A percentile compares a stretch with the other conserved stretches of the same genome.
Conservation (phyloP, 2,797 vertebrate species). For the Enteromius mattozi region DNA sequence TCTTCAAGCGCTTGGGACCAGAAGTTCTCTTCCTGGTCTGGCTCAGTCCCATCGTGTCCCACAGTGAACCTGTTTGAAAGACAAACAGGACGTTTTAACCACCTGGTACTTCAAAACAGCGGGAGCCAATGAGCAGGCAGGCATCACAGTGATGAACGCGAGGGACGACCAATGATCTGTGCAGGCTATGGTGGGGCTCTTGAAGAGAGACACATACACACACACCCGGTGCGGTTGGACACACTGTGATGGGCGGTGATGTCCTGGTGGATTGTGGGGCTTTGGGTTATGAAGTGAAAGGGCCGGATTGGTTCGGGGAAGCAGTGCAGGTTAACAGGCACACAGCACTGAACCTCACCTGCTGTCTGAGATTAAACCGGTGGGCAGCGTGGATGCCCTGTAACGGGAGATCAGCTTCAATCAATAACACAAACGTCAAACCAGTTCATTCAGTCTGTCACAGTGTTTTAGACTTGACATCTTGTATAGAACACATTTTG, state of each 20-base stretch:
- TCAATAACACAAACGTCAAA: slow-evolving; percentile 49
- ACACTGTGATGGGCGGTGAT: slow-evolving; percentile 61
- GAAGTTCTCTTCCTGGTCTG: slow-evolving; percentile 98
- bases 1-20: slow-evolving; percentile 99
- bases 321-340: slow-evolving; percentile 54
- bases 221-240: slow-evolving; percentile 53
- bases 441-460: slow-evolving; percentile 18
- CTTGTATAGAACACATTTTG: slow-evolving; percentile 1
- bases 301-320: slow-evolving; percentile 57
- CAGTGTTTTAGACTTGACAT: background rate
- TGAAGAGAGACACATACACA: slow-evolving; percentile 54
- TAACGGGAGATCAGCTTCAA: slow-evolving; percentile 64
- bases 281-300: slow-evolving; percentile 60
- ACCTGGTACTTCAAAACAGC: slow-evolving; percentile 10
- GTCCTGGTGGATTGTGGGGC: slow-evolving; percentile 48
- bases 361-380: slow-evolving; percentile 82
- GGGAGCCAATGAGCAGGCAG: slow-evolving; percentile 59
- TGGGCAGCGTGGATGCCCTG: slow-evolving; percentile 78
- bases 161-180: slow-evolving; percentile 60
- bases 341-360: slow-evolving; percentile 71
- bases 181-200: slow-evolving; percentile 60
- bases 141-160: slow-evolving; percentile 66
- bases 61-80: slow-evolving; percentile 84
- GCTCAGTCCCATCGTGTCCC: slow-evolving; percentile 87
- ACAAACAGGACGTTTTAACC: slow-evolving; percentile 31